Conservation (phyloP, 2,797 vertebrate species). For the Poeciliopsis turneri region DNA sequence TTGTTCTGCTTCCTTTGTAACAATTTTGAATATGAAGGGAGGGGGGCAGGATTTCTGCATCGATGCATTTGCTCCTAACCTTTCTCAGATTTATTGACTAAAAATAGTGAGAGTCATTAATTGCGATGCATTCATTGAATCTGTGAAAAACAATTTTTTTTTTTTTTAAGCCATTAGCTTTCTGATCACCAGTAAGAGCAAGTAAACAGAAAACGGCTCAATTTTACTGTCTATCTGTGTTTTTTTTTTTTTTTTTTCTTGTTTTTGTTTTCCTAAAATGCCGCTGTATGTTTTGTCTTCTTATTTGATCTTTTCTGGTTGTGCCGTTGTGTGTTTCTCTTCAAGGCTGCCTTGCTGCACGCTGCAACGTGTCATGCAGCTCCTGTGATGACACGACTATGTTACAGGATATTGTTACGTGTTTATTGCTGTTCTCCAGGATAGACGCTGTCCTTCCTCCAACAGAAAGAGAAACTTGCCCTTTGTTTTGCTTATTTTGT, state of each 20-base stretch:
- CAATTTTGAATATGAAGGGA: not conserved
- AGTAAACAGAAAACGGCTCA: not conserved
- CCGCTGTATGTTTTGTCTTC: not conserved
- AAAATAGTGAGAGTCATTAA: not conserved
- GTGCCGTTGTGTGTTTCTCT: not conserved
- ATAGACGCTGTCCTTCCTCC: constrained; percentile 5
- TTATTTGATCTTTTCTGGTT: not conserved
- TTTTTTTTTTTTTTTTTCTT: not conserved
- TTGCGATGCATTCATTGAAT: not conserved
- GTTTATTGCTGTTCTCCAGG: constrained; percentile 22
- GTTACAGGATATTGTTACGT: constrained; percentile 12
- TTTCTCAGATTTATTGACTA: not conserved
- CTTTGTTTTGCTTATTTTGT: not conserved
- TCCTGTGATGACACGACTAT: not conserved
- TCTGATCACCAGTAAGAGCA: not conserved
- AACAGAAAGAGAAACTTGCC: constrained; percentile 17
- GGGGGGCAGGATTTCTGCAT: not conserved
- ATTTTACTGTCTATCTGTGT: not conserved
- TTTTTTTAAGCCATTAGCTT: not conserved
- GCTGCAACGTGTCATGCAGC: constrained; percentile 9
- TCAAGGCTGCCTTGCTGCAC: not conserved
- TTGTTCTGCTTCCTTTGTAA: not conserved
- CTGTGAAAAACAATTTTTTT: not conserved
- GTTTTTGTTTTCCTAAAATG: not conserved
- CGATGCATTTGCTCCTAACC: not conserved